A percentile compares a stretch with the other conserved stretches of the same genome.
phyloP scores from a whole-genome alignment of 2,113 vertebrate genomes.

The Solea senegalensis region DNA sequence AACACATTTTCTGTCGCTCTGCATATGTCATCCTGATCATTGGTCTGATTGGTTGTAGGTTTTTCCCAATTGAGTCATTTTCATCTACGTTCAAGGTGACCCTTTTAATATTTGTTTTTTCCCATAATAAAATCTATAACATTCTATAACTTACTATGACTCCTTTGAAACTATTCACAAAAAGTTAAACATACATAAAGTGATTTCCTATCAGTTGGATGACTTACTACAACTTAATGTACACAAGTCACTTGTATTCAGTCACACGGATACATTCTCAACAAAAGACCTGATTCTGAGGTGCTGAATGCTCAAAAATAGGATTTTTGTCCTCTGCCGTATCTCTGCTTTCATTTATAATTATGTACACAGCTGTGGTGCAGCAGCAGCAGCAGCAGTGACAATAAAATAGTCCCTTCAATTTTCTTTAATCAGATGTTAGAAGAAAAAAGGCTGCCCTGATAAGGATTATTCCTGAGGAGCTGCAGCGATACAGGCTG shows the following conservation, averaged over 20 bases:
- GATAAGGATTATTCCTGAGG: slow-evolving; percentile 86
- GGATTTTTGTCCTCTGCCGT: too few species aligned
- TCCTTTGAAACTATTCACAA: slow-evolving; percentile 3
- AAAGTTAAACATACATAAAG: background rate
- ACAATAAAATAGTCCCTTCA: slow-evolving; percentile 64
- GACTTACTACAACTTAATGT: background rate
- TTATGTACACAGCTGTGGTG: slow-evolving; percentile 72
- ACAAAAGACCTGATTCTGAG: slow-evolving; percentile 15
- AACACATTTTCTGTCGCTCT: too few species aligned
- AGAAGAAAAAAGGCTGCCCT: slow-evolving; percentile 80
- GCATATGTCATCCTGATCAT: too few species aligned
- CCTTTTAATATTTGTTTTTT: too few species aligned
- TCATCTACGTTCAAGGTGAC: too few species aligned
- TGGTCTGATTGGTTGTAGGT: too few species aligned
- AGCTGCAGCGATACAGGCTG: slow-evolving; percentile 53
- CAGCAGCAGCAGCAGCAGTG: slow-evolving; percentile 37
- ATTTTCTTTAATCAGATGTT: slow-evolving; percentile 84
- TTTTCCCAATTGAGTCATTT: too few species aligned
- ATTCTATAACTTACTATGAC: too few species aligned
- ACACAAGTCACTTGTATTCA: background rate
- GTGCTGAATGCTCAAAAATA: slow-evolving; percentile 33
- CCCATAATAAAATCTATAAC: too few species aligned
- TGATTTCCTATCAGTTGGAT: background rate
- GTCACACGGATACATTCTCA: slow-evolving; percentile 5
- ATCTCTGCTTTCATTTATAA: slow-evolving; percentile 69